Evolutionary conservation across 2,888 invertebrate genomes (phyloP), one percentile per base, ranked within the genome.

Genomic region (Papilio elwesi): DNA sequence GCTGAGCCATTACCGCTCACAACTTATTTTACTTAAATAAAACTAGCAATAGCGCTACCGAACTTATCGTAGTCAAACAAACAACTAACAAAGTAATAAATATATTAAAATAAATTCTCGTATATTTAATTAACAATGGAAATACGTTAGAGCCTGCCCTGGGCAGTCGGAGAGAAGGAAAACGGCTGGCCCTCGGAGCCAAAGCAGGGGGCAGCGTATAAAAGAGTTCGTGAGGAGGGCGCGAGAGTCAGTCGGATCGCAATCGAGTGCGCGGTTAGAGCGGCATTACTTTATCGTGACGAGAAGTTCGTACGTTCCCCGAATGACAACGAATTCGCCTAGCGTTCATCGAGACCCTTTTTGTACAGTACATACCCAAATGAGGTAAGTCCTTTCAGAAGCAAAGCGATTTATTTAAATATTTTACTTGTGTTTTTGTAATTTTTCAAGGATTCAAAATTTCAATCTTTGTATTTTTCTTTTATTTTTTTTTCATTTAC

Each of bases 181-280:
- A 85, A 81, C 79, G 76, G 77, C 75, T 75, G 78, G 80, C 81
- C 85, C 82, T 81, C 77, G 79, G 82, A 88, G 90, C 26, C 26
- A 26, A 4, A 26, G 26, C 26, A 79, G 88, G 89, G 90, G 90
- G 90, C 82, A 88, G 78, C 81, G 82, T 92, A 92, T 92, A 92
- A 88, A 91, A 91, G 91, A 83, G 90, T 84, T 83, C 76, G 91
- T 79, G 77, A 76, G 78, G 81, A 81, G 79, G 78, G 83, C 86
- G 89, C 86, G 87, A 87, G 90, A 85, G 81, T 90, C 92, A 92
- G 91, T 92, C 86, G 87, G 81, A 83, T 81, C 84, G 86, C 86
- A 84, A 77, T 84, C 85, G 80, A 84, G 82, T 79, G 77, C 79
- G 82, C 75, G 72, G 66, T 75, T 76, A 76, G 70, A 76, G 75